Evolutionary conservation across 1,140 invertebrate genomes (phyloP).

Genomic region (Drosophila nigromelanica): DNA sequence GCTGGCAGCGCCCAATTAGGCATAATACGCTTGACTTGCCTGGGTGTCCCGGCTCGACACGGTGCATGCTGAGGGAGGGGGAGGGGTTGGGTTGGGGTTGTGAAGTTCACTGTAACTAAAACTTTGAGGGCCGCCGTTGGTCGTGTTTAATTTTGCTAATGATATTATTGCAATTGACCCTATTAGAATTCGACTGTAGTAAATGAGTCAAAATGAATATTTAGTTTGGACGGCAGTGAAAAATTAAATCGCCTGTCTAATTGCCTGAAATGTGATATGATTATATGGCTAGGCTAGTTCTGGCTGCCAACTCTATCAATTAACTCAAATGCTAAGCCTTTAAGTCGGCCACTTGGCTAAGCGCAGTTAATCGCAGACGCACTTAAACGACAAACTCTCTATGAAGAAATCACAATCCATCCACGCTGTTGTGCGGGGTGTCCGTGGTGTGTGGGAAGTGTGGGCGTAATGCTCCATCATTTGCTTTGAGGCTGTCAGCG

Average conservation of each 20-base stretch:
- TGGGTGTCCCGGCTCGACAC: conserved; percentile 54
- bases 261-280: conserved; percentile 75
- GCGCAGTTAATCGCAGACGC: conserved; percentile 60
- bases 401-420: conserved; percentile 13
- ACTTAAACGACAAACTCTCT: conserved; percentile 39
- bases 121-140: conserved; percentile 54
- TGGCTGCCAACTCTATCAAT: conserved; percentile 58
- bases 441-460: neutral
- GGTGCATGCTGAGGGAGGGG: neutral
- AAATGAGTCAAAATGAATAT: conserved; percentile 82
- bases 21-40: conserved; percentile 78
- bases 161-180: conserved; percentile 83
- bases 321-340: conserved; percentile 65
- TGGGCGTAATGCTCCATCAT: conserved; percentile 36
- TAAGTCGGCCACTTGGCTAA: conserved; percentile 42
- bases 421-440: neutral
- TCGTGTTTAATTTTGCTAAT: conserved; percentile 81
- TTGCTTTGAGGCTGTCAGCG: conserved; percentile 61
- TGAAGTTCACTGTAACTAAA: conserved; percentile 38
- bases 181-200: conserved; percentile 75
- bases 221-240: conserved; percentile 46
- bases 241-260: conserved; percentile 60
- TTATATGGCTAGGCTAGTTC: conserved; percentile 33
- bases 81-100: neutral
- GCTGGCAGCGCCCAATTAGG: conserved; percentile 78